Evolutionary conservation across 2,797 vertebrate species (phyloP).

Genomic region (Salarias fasciatus): DNA sequence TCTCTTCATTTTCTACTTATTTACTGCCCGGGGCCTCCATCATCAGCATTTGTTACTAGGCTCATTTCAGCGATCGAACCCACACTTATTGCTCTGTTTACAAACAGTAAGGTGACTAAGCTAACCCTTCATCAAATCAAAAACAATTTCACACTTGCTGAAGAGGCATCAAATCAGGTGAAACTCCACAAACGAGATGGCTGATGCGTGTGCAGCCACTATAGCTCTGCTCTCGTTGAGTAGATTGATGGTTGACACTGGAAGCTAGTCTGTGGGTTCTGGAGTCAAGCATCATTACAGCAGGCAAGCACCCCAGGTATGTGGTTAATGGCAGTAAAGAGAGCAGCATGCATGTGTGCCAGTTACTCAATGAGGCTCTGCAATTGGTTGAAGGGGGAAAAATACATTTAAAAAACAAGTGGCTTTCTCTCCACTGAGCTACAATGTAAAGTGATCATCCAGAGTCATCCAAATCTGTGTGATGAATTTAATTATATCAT

Average conservation of each 20-base stretch:
- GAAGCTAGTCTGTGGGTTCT: conserved; percentile 55
- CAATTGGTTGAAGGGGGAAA: conserved; percentile 11
- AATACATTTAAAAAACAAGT: conserved; percentile 23
- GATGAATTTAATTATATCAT: conserved; percentile 44
- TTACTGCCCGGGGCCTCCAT: conserved; percentile 54
- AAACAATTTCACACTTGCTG: conserved; percentile 18
- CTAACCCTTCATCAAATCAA: conserved; percentile 19
- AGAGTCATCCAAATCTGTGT: conserved; percentile 51
- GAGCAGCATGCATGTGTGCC: conserved; percentile 55
- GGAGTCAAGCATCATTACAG: conserved; percentile 76
- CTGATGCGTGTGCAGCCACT: conserved; percentile 25
- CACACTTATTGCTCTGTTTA: conserved; percentile 32
- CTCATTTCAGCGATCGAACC: conserved; percentile 44
- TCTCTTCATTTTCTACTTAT: conserved; percentile 59
- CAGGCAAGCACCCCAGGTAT: conserved; percentile 66
- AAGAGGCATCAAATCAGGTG: conserved; percentile 6
- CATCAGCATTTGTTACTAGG: conserved; percentile 52
- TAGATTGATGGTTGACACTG: conserved; percentile 65
- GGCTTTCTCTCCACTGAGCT: conserved; percentile 35
- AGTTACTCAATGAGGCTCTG: conserved; percentile 67
- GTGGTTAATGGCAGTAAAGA: conserved; percentile 68
- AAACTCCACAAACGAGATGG: conserved; percentile 30
- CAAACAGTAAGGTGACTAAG: conserved; percentile 33
- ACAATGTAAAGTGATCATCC: conserved; percentile 51
- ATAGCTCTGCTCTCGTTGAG: conserved; percentile 43